phyloP scores from a whole-genome alignment of 1,140 invertebrate genomes.

The Ylistrum balloti region DNA sequence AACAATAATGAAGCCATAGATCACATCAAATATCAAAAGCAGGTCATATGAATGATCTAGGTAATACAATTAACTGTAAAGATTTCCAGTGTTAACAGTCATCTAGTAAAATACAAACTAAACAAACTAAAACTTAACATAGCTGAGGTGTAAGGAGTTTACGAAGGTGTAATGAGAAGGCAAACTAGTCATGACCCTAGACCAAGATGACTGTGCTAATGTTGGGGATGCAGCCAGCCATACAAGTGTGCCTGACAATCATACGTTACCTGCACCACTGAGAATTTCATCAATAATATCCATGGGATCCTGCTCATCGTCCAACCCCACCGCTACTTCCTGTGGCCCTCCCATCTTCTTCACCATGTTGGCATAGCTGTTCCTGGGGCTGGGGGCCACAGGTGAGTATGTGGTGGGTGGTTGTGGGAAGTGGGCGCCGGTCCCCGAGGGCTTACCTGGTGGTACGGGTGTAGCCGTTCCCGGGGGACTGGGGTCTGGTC shows the following conservation, averaged over 20 bases:
- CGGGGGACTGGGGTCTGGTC: constrained; percentile 61
- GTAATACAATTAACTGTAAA: background rate
- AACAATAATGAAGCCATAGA: background rate
- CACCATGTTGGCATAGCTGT: constrained; percentile 77
- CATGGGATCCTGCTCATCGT: constrained; percentile 54
- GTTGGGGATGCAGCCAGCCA: constrained; percentile 43
- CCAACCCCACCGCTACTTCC: constrained; percentile 58
- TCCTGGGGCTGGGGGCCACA: constrained; percentile 57
- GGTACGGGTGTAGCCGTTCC: constrained; percentile 61
- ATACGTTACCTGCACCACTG: constrained; percentile 64
- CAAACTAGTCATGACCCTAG: background rate
- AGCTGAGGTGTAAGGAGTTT: constrained; percentile 8
- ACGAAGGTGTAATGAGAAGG: constrained; percentile 2
- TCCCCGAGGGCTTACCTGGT: constrained; percentile 74
- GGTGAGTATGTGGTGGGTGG: constrained; percentile 41
- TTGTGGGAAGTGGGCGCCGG: constrained; percentile 44
- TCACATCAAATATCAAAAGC: constrained; percentile 20
- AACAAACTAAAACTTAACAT: background rate
- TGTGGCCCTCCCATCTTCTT: constrained; percentile 70
- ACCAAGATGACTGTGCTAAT: constrained; percentile 33
- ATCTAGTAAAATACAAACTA: background rate
- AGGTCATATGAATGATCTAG: background rate
- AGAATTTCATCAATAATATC: constrained; percentile 71
- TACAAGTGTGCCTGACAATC: constrained; percentile 25
- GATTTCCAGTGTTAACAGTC: background rate